Percentiles rank a stretch among this genome's conserved stretches.
These are phyloP conservation scores for Pipa parva DNA, from an alignment of 2,113 vertebrate genomes.

Conservation along the genomic window DNA sequence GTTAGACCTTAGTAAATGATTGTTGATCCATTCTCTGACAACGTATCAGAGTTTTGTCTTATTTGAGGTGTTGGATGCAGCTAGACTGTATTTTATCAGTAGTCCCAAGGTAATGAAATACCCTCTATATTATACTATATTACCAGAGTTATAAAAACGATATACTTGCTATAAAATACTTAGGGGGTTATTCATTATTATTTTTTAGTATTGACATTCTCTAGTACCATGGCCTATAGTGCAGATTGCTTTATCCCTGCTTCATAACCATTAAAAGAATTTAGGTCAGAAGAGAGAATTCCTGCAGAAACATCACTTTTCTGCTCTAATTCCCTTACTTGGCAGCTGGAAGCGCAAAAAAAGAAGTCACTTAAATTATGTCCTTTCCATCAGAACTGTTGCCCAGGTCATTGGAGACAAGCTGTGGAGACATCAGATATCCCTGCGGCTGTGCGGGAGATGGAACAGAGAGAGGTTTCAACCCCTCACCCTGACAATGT, in stretches of 20 bases:
- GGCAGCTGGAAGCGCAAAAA: slow-evolving; percentile 23
- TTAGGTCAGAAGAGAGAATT: slow-evolving; percentile 38
- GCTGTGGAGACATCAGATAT: slow-evolving; percentile 22
- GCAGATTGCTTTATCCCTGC: slow-evolving; percentile 5
- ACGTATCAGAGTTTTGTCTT: too few species aligned
- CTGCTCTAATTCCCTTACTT: slow-evolving; percentile 31
- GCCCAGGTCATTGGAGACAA: slow-evolving; percentile 29
- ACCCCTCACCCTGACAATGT: slow-evolving; percentile 31
- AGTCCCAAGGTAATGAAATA: too few species aligned
- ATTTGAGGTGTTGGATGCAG: too few species aligned
- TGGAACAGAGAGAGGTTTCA: neutral
- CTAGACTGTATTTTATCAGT: too few species aligned
- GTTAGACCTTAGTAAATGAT: too few species aligned
- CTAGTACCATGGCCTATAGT: neutral
- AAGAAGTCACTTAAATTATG: slow-evolving; percentile 39
- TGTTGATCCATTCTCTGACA: too few species aligned
- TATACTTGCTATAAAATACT: too few species aligned
- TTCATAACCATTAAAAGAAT: slow-evolving; percentile 26
- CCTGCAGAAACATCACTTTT: slow-evolving; percentile 39
- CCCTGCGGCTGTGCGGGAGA: slow-evolving; percentile 13
- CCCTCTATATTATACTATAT: too few species aligned
- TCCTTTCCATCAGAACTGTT: slow-evolving; percentile 34
- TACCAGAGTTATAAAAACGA: too few species aligned
- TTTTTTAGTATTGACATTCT: too few species aligned
- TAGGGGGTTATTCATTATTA: too few species aligned